Base-by-base conservation (phyloP, 2,888 invertebrate species). In the Heliconius sara region DNA sequence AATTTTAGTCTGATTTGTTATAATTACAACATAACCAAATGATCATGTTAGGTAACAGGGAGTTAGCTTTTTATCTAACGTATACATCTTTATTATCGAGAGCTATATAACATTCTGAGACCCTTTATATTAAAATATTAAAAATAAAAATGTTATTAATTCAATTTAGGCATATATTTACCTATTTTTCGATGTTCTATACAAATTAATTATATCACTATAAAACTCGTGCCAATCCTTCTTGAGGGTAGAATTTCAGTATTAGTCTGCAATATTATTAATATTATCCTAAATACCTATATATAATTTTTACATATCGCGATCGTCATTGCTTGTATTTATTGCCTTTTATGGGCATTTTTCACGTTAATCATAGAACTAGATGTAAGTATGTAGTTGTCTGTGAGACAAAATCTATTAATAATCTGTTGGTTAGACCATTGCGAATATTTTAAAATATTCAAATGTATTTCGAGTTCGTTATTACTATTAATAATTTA, bases 111-210 rank as follows among this genome's bases (percentile, higher is more conserved):
- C 72, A 74, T 81, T 79, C 76, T 79, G 76, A 78, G 34, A 81
- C 39, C 73, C 77, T 78, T 30, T 74, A 65, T 77, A 77, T 78
- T 70, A 13, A 66, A 77, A 34, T 63, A 79, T 27, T 22, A 43
- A 22, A 43, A 75, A 63, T 79, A 43, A 70, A 74, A 63, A 68
- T 63, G 30, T 66, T 72, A 65, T 78, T 76, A 65, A 82, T 80
- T 82, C 80, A 76, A 78, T 78, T 70, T 82, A 82, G 63, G 66
- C 67, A 76, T 81, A 82, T 78, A 68, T 68, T 77, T 79, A 80
- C 34, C 77, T 83, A 83, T 83, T 82, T 82, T 83, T 82, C 75
- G 83, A 83, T 79, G 78, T 79, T 78, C 80, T 83, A 81, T 83
- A 82, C 83, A 82, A 77, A 16, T 77, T 76, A 39, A 81, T 78